Conservation (phyloP, 2,113 vertebrate species). For the Drymodes brunneopygia region DNA sequence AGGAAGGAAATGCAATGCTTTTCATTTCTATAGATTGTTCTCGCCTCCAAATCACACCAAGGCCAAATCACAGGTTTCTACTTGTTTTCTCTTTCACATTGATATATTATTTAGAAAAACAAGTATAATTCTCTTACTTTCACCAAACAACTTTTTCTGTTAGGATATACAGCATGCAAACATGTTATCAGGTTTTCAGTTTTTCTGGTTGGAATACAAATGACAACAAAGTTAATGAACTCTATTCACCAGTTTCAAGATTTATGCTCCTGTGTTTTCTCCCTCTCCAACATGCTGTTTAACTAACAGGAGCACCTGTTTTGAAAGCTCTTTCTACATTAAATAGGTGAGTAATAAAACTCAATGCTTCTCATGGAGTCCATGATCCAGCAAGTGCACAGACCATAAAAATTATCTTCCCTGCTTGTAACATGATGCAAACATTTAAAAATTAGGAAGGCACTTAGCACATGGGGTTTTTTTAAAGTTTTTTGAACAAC, state of each 20-base stretch:
- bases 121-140: not conserved
- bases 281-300: not conserved
- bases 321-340: not conserved
- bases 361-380: not conserved
- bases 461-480: rapidly evolving
- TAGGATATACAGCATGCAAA: not conserved
- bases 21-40: not conserved
- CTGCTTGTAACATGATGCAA: not conserved
- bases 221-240: not conserved
- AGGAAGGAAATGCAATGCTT: not conserved
- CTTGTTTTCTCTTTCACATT: not conserved
- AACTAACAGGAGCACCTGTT: not conserved
- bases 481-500: not conserved
- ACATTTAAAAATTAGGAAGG: not conserved
- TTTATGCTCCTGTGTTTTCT: not conserved
- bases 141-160: not conserved
- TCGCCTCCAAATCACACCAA: not conserved
- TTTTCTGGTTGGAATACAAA: not conserved
- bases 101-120: not conserved
- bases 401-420: not conserved
- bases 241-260: not conserved
- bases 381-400: not conserved
- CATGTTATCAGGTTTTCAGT: not conserved
- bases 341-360: not conserved
- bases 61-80: not conserved